Base-by-base conservation (phyloP, 2,113 vertebrate species). In the Myrmophylax atrothorax region DNA sequence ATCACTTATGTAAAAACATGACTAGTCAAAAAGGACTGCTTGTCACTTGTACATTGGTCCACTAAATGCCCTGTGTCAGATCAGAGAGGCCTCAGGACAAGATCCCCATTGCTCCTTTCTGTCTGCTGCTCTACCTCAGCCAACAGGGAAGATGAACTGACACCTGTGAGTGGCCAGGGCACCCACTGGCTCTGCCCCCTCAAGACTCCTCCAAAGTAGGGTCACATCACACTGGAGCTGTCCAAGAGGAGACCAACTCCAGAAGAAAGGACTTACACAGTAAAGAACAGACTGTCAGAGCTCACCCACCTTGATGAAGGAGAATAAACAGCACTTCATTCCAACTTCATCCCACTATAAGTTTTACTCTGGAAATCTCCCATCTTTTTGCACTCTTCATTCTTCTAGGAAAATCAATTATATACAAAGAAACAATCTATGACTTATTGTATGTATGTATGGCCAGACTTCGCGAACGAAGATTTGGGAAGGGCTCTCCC, bases 81-180 rank as follows among this genome's bases (percentile, higher is more conserved):
- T 6, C 44, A 33, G n/a, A 72, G 38, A 72, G 46, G 49, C 26
- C 33, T 64, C 23, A 8, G 22, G 37, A 23, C 42, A 50, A 42
- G 17, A 56, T 0, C 22, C 12, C 22, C 16, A 25, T 16, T n/a
- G 15, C 38, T 79, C 64, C 40, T 38, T 53, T 47, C 55, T 23
- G 14, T 35, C 37, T 56, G n/a, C 46, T 49, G 64, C 47, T 62
- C 46, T 37, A 44, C 40, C 70, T 24, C 0, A 50, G 56, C 28
- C 3, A 0, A 49, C n/a, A 19, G 0, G 5, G 12, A n/a, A 69
- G 24, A 53, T 17, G n/a, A 67, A 42, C 26, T 53, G 37, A 25
- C 31, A 38, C 14, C 77, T 38, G 46, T 4, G 2, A n/a, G 52
- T 4, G 4, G 7, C 26, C 20, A 24, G 55, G 47, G 14, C 31